Percentiles rank a stretch among this genome's conserved stretches.
Conservation (phyloP, 2,888 invertebrate genomes). For the Conops quadrifasciatus region DNA sequence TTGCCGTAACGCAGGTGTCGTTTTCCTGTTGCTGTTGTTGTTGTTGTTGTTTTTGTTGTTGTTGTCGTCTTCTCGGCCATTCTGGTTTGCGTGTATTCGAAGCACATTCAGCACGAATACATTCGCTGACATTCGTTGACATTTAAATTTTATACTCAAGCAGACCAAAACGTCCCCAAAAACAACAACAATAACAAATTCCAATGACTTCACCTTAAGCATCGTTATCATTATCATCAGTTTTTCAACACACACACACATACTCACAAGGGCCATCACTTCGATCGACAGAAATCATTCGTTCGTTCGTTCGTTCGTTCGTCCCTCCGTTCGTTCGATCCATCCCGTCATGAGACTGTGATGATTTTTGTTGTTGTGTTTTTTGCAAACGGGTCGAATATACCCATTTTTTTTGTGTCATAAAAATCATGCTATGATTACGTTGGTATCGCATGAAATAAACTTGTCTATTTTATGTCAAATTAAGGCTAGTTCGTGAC, state of each 20-base stretch:
- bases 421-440: too few species aligned
- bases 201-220: too few species aligned
- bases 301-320: background rate
- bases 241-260: too few species aligned
- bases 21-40: background rate
- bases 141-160: background rate
- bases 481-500: slow-evolving; percentile 15
- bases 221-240: too few species aligned
- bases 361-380: background rate
- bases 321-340: background rate
- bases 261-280: too few species aligned
- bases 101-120: background rate
- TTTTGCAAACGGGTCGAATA: too few species aligned
- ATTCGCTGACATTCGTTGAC: slow-evolving; percentile 1
- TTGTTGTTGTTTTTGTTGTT: background rate
- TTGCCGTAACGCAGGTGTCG: background rate
- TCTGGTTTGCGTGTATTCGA: background rate
- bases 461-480: slow-evolving; percentile 20
- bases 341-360: background rate
- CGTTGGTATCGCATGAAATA: background rate
- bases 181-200: background rate
- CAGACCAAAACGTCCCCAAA: background rate
- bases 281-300: too few species aligned
- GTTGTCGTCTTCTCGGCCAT: too few species aligned
- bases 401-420: background rate